phyloP scores from a whole-genome alignment of 2,113 vertebrate genomes.

The Elephas maximus region DNA sequence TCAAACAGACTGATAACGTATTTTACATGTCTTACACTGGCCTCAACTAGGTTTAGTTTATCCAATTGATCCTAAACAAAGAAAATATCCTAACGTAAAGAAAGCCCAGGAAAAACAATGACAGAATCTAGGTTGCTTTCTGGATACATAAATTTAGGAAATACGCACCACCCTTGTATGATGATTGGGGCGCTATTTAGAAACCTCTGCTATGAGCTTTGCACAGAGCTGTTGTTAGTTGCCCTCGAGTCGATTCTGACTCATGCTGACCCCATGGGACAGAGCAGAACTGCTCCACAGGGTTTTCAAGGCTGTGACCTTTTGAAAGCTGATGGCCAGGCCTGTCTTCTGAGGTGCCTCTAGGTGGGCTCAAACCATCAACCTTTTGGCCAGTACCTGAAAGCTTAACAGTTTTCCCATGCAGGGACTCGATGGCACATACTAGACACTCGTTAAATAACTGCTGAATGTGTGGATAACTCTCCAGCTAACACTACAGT shows the following conservation, averaged over 20 bases:
- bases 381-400: no score
- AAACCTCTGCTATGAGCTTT: not conserved
- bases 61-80: not conserved
- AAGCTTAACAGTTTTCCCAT: no score
- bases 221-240: not conserved
- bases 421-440: no score
- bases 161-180: no score
- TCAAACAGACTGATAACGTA: not conserved
- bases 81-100: not conserved
- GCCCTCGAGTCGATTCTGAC: no score
- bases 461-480: fast-evolving
- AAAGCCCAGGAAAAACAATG: not conserved
- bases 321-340: no score
- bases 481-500: not conserved
- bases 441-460: not conserved
- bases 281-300: no score
- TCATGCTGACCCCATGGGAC: no score
- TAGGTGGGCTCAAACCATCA: no score
- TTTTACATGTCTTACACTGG: not conserved
- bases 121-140: not conserved
- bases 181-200: not conserved
- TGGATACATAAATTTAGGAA: not conserved
- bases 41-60: not conserved
- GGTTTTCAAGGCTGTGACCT: no score
- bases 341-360: no score